These are phyloP conservation scores for Uloborus plumipes DNA, from an alignment of 2,888 invertebrate genomes.

Conservation along the genomic window DNA sequence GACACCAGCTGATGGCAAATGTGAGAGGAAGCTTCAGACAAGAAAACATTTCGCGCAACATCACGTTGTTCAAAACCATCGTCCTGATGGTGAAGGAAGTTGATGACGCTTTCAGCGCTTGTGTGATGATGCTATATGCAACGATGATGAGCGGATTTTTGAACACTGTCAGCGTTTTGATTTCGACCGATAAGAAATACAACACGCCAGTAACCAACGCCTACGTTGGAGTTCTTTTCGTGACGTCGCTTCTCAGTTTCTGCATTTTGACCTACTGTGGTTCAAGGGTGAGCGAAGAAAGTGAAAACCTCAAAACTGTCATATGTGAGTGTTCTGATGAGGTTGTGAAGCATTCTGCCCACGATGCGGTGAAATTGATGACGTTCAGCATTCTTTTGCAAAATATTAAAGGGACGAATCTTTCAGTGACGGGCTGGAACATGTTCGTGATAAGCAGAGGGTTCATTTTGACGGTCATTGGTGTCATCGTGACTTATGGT, in stretches of 20 bases:
- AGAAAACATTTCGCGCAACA: not conserved
- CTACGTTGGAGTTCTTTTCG: not conserved
- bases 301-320: slow-evolving; percentile 6
- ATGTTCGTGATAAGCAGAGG: slow-evolving; percentile 33
- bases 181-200: slow-evolving; percentile 10
- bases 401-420: slow-evolving; percentile 18
- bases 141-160: slow-evolving; percentile 19
- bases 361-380: slow-evolving; percentile 2
- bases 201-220: not conserved
- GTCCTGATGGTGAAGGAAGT: not conserved
- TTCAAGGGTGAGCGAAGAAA: slow-evolving; percentile 1
- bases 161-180: slow-evolving; percentile 23
- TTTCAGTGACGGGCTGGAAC: slow-evolving; percentile 28
- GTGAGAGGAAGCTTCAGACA: not conserved
- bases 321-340: slow-evolving; percentile 20
- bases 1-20: slow-evolving; percentile 11
- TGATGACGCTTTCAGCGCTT: slow-evolving; percentile 15
- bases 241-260: slow-evolving; percentile 11
- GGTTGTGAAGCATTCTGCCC: not conserved
- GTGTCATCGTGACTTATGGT: slow-evolving; percentile 38
- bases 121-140: slow-evolving; percentile 12
- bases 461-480: slow-evolving; percentile 28
- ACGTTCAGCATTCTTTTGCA: slow-evolving; percentile 19
- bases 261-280: slow-evolving; percentile 25
- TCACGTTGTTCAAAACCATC: slow-evolving; percentile 10